Percentiles rank a stretch among this genome's conserved stretches.
phyloP scores from a whole-genome alignment of 2,113 vertebrate genomes.

The Istiophorus platypterus region DNA sequence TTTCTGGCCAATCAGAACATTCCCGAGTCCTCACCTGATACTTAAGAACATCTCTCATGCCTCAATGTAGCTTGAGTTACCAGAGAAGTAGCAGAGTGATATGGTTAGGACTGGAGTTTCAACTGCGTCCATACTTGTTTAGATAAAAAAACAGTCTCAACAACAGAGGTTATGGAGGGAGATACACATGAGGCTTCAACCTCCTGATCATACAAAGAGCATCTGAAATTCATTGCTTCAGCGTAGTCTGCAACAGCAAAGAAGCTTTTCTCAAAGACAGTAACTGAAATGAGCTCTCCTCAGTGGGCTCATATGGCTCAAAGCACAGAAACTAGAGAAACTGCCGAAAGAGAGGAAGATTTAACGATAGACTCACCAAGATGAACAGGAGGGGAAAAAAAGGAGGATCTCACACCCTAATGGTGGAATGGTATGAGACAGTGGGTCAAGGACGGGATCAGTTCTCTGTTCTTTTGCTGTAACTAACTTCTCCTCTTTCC shows the following conservation, averaged over 20 bases:
- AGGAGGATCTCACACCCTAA: not conserved
- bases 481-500: not conserved
- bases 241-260: not conserved
- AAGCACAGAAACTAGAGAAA: constrained; percentile 13
- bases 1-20: not conserved
- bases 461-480: not conserved
- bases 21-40: not conserved
- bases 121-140: not conserved
- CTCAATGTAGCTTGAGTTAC: not conserved
- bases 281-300: not conserved
- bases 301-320: constrained; percentile 11
- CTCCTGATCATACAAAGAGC: not conserved
- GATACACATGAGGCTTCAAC: not conserved
- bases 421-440: not conserved
- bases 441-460: not conserved
- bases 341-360: not conserved
- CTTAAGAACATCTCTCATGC: not conserved
- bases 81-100: not conserved
- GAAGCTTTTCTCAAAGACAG: not conserved
- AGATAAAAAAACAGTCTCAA: constrained; percentile 6
- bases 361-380: not conserved
- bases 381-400: constrained; percentile 13
- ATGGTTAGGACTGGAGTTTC: too few relatives aligned
- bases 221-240: not conserved
- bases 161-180: not conserved